A percentile compares a stretch with the other conserved stretches of the same genome.
Evolutionary conservation across 53 echinoderm and acorn worm genomes (phyloP).

Genomic region (Echinometra lucunter): DNA sequence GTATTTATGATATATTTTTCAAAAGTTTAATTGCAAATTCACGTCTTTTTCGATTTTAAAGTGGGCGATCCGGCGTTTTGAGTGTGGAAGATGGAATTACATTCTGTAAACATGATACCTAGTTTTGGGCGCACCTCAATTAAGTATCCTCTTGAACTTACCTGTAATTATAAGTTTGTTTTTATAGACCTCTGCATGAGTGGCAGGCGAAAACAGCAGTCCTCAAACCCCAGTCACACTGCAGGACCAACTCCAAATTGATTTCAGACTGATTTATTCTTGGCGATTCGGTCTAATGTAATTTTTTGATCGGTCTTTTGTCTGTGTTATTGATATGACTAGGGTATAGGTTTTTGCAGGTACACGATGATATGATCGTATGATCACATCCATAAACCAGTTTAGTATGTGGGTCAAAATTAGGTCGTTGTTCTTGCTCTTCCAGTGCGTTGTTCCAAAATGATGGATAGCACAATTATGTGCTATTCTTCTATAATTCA

Average conservation of each 20-base stretch:
- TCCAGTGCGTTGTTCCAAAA: no score
- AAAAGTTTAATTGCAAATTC: background rate
- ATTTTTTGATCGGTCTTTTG: no score
- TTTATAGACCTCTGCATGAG: background rate
- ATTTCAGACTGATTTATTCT: no score
- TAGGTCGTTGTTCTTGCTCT: no score
- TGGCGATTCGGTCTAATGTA: no score
- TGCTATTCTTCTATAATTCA: no score
- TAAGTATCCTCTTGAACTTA: background rate
- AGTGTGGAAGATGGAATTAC: background rate
- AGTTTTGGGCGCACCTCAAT: background rate
- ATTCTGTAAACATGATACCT: background rate
- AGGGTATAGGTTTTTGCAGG: background rate
- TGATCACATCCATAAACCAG: background rate
- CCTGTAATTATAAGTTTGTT: background rate
- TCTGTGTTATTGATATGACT: background rate
- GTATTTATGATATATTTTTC: no score
- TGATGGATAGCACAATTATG: no score
- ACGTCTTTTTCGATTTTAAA: background rate
- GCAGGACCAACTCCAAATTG: no score
- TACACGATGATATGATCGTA: slow-evolving; percentile 12
- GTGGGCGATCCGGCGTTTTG: background rate
- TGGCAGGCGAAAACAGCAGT: background rate
- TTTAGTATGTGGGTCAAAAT: no score
- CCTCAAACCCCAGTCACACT: background rate